Evolutionary conservation across 2,113 vertebrate species (phyloP), one percentile per base, ranked within the genome.

Genomic region (Sorex araneus): DNA sequence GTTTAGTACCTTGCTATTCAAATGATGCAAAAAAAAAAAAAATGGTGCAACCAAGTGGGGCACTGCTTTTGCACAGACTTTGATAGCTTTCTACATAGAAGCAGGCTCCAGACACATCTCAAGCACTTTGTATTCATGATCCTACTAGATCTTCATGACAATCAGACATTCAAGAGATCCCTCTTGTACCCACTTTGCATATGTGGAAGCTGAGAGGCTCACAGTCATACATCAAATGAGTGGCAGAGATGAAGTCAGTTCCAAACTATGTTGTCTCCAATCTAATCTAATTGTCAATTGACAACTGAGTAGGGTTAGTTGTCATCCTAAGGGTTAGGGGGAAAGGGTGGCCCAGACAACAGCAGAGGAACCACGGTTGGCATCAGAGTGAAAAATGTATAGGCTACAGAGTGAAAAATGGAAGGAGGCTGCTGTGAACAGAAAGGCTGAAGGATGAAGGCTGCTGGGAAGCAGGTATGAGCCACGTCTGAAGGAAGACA

Each of bases 221-320:
- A 5, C 16, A 21, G 34, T 45, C 63, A 15, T 64, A 15, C 71
- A 45, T 43, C 34, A 64, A 66, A 30, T 66, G 18, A 60, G 11
- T 30, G 7, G 28, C 47, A 87, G 64, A 47, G 25, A 63, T 77
- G 74, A 34, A 30, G 54, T 66, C 73, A 90, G 15, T 64, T 57
- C 36, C 74, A 73, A 89, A 84, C 54, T 28, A 15, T 47, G 69
- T 74, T 92, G 30, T n/a, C 90, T 92, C 84, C 28, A 30, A 66
- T 69, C 27, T 50, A 70, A 34, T 43, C n/a, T n/a, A n/a, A n/a
- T n/a, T n/a, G n/a, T 87, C 23, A 43, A 13, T 21, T 80, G 73
- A 63, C 18, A 70, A 54, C 69, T 30, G 27, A 9, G 3, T 69
- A 11, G 67, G 74, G 64, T 34, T 73, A n/a, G n/a, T n/a, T n/a